Conservation (phyloP, 1,140 invertebrate species). For the Aphelenchoides avenae region DNA sequence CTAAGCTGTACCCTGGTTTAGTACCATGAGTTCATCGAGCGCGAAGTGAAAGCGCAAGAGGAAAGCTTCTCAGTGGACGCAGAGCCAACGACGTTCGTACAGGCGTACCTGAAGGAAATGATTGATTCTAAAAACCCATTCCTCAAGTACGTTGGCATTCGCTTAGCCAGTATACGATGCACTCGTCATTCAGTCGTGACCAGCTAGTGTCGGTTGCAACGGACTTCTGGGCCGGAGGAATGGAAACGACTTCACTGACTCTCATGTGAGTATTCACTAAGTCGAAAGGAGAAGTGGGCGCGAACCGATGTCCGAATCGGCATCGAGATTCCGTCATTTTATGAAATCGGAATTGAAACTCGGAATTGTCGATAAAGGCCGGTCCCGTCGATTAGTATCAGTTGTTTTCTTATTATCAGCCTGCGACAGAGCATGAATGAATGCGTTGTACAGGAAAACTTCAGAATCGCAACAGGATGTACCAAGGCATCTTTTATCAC, state of each 20-base stretch:
- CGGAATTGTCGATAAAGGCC: too few relatives aligned
- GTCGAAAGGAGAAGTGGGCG: too few relatives aligned
- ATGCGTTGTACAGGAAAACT: too few relatives aligned
- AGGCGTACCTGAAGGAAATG: constrained; percentile 3
- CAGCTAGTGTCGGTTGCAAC: not conserved
- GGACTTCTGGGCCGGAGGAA: constrained; percentile 9
- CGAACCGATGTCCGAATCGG: too few relatives aligned
- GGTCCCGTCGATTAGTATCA: too few relatives aligned
- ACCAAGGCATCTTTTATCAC: not conserved
- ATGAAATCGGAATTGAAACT: too few relatives aligned
- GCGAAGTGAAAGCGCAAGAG: not conserved
- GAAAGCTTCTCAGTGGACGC: not conserved
- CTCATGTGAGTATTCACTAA: too few relatives aligned
- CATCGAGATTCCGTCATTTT: too few relatives aligned
- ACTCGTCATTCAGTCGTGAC: not conserved
- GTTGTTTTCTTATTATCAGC: too few relatives aligned
- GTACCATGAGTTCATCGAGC: not conserved
- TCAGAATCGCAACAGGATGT: too few relatives aligned
- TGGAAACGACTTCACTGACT: constrained; percentile 5
- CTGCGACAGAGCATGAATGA: too few relatives aligned
- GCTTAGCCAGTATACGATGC: not conserved
- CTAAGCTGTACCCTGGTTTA: not conserved
- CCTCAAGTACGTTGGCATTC: not conserved
- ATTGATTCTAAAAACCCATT: not conserved
- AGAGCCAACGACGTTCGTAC: not conserved